Evolutionary conservation across 2,888 invertebrate genomes (phyloP).

Genomic region (Torymus texanus): DNA sequence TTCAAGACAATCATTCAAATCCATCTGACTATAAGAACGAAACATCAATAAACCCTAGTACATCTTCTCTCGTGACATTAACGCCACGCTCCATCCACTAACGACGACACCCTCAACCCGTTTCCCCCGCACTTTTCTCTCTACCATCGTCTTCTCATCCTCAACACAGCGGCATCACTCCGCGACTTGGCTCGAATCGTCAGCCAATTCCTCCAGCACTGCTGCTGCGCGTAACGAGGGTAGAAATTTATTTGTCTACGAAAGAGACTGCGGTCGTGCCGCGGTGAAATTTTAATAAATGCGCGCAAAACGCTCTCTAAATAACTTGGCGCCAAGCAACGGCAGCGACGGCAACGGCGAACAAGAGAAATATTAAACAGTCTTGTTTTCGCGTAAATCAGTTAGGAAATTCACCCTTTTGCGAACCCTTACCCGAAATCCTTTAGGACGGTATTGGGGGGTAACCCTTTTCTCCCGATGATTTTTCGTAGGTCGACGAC

Average conservation of each 20-base stretch:
- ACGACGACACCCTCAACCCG: too few relatives aligned
- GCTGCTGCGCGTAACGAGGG: slow-evolving; percentile 32
- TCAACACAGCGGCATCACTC: not conserved
- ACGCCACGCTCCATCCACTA: too few relatives aligned
- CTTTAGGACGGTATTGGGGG: slow-evolving; percentile 57
- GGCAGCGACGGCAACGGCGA: slow-evolving; percentile 51
- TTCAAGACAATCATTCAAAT: too few relatives aligned
- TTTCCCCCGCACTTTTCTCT: too few relatives aligned
- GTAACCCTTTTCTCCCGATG: not conserved
- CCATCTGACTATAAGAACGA: too few relatives aligned
- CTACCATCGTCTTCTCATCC: too few relatives aligned
- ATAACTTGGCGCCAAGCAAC: slow-evolving; percentile 67
- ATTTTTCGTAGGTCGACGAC: not conserved
- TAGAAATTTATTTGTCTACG: slow-evolving; percentile 54
- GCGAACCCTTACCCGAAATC: slow-evolving; percentile 63
- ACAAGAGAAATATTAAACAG: slow-evolving; percentile 73
- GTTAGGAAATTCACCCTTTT: slow-evolving; percentile 68
- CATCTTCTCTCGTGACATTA: too few relatives aligned
- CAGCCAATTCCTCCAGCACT: slow-evolving; percentile 1
- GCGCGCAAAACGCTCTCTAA: slow-evolving; percentile 60
- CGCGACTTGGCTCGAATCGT: not conserved
- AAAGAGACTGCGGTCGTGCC: slow-evolving; percentile 36
- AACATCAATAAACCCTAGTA: too few relatives aligned
- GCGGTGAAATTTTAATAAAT: slow-evolving; percentile 65
- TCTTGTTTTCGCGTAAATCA: slow-evolving; percentile 75